Conservation (phyloP, 2,113 vertebrate species). For the Sphaerodactylus townsendi region DNA sequence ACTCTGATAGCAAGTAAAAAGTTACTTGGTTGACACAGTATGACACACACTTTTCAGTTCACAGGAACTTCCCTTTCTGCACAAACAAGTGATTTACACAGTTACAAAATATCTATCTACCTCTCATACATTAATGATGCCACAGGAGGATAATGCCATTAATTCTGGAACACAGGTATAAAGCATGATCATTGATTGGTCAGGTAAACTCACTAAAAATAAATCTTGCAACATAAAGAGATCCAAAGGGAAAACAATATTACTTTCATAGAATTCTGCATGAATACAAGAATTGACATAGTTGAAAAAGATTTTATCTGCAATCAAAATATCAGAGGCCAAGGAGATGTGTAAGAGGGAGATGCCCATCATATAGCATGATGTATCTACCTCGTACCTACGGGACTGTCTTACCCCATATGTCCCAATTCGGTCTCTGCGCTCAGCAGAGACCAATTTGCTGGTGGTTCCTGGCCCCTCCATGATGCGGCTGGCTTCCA, state of each 20-base stretch:
- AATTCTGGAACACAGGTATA: background rate
- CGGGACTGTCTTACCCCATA: too few species aligned
- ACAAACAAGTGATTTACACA: background rate
- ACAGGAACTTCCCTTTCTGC: background rate
- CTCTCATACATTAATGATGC: conserved; percentile 6
- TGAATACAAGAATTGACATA: background rate
- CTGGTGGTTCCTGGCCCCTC: too few species aligned
- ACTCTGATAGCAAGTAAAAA: background rate
- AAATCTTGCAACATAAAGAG: background rate
- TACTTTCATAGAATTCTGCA: background rate
- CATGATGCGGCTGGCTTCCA: too few species aligned
- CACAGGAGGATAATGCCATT: background rate
- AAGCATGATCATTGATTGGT: background rate
- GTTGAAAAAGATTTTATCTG: background rate
- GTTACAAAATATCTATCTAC: background rate
- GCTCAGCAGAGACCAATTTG: too few species aligned
- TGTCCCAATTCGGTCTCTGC: too few species aligned
- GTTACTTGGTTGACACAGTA: background rate
- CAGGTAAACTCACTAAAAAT: background rate
- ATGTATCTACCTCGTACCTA: too few species aligned
- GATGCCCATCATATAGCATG: background rate
- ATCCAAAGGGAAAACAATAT: background rate
- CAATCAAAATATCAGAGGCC: background rate
- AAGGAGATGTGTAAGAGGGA: background rate
- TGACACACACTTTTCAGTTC: background rate